Evolutionary conservation across 2,797 vertebrate species (phyloP).

Genomic region (Brachyalestes nurse): DNA sequence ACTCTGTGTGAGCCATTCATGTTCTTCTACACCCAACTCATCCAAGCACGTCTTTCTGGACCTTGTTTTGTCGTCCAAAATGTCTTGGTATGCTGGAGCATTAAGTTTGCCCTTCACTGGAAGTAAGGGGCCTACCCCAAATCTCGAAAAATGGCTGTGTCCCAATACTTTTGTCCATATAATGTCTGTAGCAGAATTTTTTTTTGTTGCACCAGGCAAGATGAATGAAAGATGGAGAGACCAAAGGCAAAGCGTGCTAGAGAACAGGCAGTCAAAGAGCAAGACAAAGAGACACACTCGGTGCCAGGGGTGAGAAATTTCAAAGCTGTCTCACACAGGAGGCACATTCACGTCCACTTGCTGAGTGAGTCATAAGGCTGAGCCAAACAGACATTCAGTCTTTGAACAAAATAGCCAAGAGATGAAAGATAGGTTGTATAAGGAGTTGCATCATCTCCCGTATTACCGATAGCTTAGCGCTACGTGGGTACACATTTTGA

Average conservation of each 20-base stretch:
- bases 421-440: background rate
- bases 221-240: slow-evolving; percentile 8
- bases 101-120: too few species aligned
- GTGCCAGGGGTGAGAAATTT: slow-evolving; percentile 2
- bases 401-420: background rate
- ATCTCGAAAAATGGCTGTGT: too few species aligned
- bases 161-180: too few species aligned
- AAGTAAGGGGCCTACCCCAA: too few species aligned
- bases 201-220: background rate
- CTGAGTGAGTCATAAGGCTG: slow-evolving; percentile 12
- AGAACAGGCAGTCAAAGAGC: background rate
- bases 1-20: too few species aligned
- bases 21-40: too few species aligned
- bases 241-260: background rate
- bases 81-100: too few species aligned
- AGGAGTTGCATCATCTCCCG: background rate
- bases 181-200: too few species aligned
- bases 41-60: too few species aligned
- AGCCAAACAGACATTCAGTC: background rate
- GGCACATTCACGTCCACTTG: background rate
- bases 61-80: too few species aligned
- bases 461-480: background rate
- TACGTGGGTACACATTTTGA: background rate
- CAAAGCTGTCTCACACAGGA: background rate
- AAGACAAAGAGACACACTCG: background rate